Evolutionary conservation across 2,888 invertebrate genomes (phyloP).

Genomic region (Cerceris rybyensis): DNA sequence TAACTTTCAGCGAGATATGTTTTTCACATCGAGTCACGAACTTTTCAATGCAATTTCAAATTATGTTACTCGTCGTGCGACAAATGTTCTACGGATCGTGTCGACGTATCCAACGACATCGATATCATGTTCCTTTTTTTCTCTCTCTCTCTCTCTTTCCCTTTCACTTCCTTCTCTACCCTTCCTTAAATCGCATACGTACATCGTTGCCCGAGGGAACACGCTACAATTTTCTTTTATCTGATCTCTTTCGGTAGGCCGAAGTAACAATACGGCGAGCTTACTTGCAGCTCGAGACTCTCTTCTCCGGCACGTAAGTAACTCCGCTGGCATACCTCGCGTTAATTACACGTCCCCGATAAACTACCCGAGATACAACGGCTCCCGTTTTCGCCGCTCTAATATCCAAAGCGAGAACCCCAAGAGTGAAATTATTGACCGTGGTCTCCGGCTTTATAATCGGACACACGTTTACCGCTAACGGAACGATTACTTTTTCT

Average conservation of each 20-base stretch:
- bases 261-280: constrained; percentile 18
- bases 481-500: neutral
- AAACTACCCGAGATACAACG: constrained; percentile 46
- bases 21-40: constrained; percentile 12
- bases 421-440: constrained; percentile 54
- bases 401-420: constrained; percentile 28
- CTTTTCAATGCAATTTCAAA: constrained; percentile 24
- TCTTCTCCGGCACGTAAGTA: constrained; percentile 8
- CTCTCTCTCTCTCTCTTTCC: neutral
- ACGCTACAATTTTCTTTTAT: constrained; percentile 9
- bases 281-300: constrained; percentile 9
- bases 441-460: neutral
- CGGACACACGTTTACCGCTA: neutral
- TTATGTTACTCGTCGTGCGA: neutral
- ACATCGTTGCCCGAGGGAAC: neutral
- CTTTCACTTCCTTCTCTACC: too few species aligned
- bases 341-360: constrained; percentile 56
- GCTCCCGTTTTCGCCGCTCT: constrained; percentile 33
- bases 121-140: neutral
- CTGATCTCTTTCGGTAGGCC: constrained; percentile 22
- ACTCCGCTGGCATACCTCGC: constrained; percentile 14
- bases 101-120: neutral
- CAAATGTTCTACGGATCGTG: neutral
- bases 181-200: too few species aligned
- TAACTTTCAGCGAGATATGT: neutral